Conservation (phyloP, 2,888 invertebrate species). For the Elmis aenea region DNA sequence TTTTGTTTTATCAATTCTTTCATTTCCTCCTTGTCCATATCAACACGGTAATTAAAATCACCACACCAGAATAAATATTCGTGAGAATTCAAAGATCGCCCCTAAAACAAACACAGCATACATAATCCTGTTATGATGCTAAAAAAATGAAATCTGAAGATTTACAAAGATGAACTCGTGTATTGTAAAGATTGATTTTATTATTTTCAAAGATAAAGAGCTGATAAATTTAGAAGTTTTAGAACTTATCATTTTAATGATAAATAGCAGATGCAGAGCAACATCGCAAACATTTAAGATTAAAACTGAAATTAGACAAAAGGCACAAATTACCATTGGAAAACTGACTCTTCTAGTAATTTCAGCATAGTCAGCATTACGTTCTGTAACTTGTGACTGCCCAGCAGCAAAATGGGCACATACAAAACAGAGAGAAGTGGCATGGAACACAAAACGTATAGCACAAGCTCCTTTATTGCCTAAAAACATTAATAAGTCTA, state of each 20-base stretch:
- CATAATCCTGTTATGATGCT: no score
- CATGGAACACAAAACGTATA: slow-evolving; percentile 85
- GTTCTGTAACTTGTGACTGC: slow-evolving; percentile 89
- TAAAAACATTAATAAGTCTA: slow-evolving; percentile 9
- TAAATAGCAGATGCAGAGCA: no score
- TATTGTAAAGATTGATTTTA: no score
- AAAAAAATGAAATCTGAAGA: no score
- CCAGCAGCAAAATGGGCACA: slow-evolving; percentile 99
- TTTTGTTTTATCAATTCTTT: slow-evolving; percentile 75
- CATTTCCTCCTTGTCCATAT: slow-evolving; percentile 91
- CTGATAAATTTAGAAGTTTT: no score
- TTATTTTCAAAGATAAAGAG: no score
- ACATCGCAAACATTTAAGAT: no score
- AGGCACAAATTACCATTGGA: slow-evolving; percentile 81
- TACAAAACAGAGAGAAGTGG: slow-evolving; percentile 94
- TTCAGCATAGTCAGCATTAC: slow-evolving; percentile 96
- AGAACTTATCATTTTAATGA: no score
- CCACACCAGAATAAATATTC: slow-evolving; percentile 99
- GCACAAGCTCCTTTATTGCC: slow-evolving; percentile 96
- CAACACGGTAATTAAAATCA: slow-evolving; percentile 97
- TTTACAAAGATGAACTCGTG: no score
- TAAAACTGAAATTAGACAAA: no score
- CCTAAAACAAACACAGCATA: slow-evolving; percentile 50
- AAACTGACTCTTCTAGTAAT: slow-evolving; percentile 87
- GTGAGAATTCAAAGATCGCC: slow-evolving; percentile 85